These are phyloP conservation scores for Pollenia griseotomentosa DNA, from an alignment of 2,888 invertebrate genomes.

Conservation along the genomic window DNA sequence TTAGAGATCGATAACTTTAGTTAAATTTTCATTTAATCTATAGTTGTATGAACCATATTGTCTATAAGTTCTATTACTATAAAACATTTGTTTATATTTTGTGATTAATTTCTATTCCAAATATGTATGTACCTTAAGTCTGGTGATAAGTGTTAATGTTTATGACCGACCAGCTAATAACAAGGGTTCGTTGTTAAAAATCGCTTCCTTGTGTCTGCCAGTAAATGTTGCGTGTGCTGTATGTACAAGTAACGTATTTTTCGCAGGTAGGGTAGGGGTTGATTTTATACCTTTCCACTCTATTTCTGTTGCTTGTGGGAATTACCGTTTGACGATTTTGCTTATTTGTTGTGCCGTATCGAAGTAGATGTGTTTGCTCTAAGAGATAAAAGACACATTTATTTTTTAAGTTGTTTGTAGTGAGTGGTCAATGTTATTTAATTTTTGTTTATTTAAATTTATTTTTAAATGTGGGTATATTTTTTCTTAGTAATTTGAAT, in stretches of 20 bases:
- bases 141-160: constrained; percentile 43
- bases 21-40: constrained; percentile 19
- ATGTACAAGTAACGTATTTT: not conserved
- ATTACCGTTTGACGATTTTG: not conserved
- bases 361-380: constrained; percentile 2
- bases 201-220: constrained; percentile 5
- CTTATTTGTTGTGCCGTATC: not conserved
- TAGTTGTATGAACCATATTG: constrained; percentile 3
- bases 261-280: constrained; percentile 6
- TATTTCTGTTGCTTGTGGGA: not conserved
- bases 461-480: constrained; percentile 3
- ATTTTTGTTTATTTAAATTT: constrained; percentile 1
- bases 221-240: constrained; percentile 1
- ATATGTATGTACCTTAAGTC: constrained; percentile 3
- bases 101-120: constrained; percentile 31
- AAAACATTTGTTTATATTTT: constrained; percentile 46
- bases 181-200: constrained; percentile 6
- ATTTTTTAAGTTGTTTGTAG: not conserved
- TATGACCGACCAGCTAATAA: constrained; percentile 18
- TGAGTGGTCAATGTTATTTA: constrained; percentile 12
- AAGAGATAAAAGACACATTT: not conserved
- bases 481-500: constrained; percentile 5
- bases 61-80: not conserved
- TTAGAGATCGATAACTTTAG: not conserved
- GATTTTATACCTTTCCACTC: not conserved